Base-by-base conservation (phyloP, 2,888 invertebrate genomes). In the Oscheius myriophilus region DNA sequence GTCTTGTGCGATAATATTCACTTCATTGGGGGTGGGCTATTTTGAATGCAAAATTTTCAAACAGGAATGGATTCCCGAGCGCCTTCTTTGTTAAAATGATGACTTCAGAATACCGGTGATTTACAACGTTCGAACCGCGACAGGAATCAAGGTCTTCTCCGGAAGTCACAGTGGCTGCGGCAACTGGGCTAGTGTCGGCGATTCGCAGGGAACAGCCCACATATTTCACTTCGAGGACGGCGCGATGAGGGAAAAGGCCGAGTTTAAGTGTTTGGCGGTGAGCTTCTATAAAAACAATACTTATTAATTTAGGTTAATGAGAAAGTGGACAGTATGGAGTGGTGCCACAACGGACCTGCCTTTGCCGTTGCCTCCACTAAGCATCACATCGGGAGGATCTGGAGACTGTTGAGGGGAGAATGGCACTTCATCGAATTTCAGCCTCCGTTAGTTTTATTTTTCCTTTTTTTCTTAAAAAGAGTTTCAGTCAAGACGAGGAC, bases 311-410 rank as follows among this genome's bases (percentile, higher is more conserved):
- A 67, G 67, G 43, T 55, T 72, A 71, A 49, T 70, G 96, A 96
- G 88, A 91, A 93, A 0, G 96, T 97, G 3, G 96, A 98, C 89
- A 94, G 94, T 66, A 92, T 98, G 63, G 93, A 94, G 83, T 98
- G 97, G 93, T 92, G 95, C 49, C 94, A 95, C 87, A 89, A 90
- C 51, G 93, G 93, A 0, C 90, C 95, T 64, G 90, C 92, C 73
- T 96, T 98, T 88, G 91, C 96, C 70, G 95, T 94, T 1, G 96
- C 96, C 92, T 93, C 76, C 11, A 91, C 97, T 67, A 97, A 96
- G 96, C 91, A 92, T 78, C 93, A 93, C 87, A 92, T 93, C 88
- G 91, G 92, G 73, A 93, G 94, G 79, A 92, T 93, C 84, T 97
- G 96, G 96, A 90, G 92, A 54, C 92, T 91, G 80, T 89, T 91